phyloP scores from a whole-genome alignment of 2,113 vertebrate species.

The Oncorhynchus kisutch region DNA sequence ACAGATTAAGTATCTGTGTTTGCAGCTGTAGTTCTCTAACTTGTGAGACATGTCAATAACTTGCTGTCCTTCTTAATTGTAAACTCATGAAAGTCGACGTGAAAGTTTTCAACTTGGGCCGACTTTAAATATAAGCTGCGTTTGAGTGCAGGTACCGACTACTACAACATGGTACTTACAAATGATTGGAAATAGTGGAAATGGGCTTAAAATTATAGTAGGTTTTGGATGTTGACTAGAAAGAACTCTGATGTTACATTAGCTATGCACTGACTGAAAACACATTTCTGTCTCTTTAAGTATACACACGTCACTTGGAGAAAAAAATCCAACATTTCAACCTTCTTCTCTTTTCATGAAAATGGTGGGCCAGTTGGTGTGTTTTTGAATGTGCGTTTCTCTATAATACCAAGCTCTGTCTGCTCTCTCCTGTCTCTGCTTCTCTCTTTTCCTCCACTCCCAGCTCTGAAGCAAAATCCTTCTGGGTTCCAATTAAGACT shows the following conservation, averaged over 20 bases:
- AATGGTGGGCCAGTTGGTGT: not conserved
- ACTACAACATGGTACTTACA: no score
- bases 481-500: conserved; percentile 94
- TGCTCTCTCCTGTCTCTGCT: conserved; percentile 32
- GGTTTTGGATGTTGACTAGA: no score
- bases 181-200: no score
- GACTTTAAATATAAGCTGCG: no score
- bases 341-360: conserved; percentile 41
- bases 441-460: conserved; percentile 32
- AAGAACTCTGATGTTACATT: conserved; percentile 36
- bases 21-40: conserved; percentile 40
- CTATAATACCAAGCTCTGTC: conserved; percentile 7
- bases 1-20: conserved; percentile 26
- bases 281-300: conserved; percentile 23
- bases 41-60: conserved; percentile 42
- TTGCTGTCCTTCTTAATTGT: not conserved
- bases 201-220: no score
- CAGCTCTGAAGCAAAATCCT: conserved; percentile 73
- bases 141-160: no score
- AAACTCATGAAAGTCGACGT: no score
- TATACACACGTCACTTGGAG: not conserved
- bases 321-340: conserved; percentile 19
- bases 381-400: no score
- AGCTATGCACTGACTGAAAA: conserved; percentile 23
- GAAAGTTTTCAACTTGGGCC: no score